Percentiles rank a stretch among this genome's conserved stretches.
phyloP scores from a whole-genome alignment of 2,888 invertebrate species.

The Eudemis profundana region DNA sequence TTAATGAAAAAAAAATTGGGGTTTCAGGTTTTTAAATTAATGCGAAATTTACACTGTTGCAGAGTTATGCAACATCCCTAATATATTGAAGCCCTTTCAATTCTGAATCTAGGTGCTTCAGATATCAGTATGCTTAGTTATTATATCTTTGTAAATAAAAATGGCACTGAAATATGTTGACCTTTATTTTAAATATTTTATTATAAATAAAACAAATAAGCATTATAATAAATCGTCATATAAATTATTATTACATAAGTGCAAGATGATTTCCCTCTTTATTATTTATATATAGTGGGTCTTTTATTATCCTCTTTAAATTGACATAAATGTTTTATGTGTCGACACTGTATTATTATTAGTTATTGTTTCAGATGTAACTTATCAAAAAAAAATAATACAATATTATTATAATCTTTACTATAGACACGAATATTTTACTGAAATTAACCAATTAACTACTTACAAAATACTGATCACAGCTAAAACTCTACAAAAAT shows the following conservation, averaged over 20 bases:
- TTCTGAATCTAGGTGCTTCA: too few relatives aligned
- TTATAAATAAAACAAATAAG: conserved; percentile 47
- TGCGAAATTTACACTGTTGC: too few relatives aligned
- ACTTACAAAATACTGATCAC: conserved; percentile 57
- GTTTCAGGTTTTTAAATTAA: too few relatives aligned
- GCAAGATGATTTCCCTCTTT: conserved; percentile 52
- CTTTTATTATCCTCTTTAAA: conserved; percentile 46
- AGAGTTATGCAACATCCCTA: too few relatives aligned
- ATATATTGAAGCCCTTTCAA: too few relatives aligned
- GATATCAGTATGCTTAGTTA: background rate
- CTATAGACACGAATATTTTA: conserved; percentile 35
- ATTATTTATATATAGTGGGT: conserved; percentile 33
- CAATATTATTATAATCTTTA: conserved; percentile 32
- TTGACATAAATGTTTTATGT: conserved; percentile 44
- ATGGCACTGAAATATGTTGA: conserved; percentile 27
- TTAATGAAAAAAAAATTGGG: too few relatives aligned
- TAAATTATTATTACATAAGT: conserved; percentile 61
- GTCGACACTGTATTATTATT: conserved; percentile 34
- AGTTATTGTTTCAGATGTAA: conserved; percentile 28
- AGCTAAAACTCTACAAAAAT: conserved; percentile 53
- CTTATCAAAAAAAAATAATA: conserved; percentile 34
- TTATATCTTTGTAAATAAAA: conserved; percentile 11
- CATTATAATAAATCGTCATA: conserved; percentile 46
- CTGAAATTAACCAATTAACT: conserved; percentile 47
- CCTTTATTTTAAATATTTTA: conserved; percentile 35